Evolutionary conservation across 2,888 invertebrate species (phyloP).

Genomic region (Polia nebulosa): DNA sequence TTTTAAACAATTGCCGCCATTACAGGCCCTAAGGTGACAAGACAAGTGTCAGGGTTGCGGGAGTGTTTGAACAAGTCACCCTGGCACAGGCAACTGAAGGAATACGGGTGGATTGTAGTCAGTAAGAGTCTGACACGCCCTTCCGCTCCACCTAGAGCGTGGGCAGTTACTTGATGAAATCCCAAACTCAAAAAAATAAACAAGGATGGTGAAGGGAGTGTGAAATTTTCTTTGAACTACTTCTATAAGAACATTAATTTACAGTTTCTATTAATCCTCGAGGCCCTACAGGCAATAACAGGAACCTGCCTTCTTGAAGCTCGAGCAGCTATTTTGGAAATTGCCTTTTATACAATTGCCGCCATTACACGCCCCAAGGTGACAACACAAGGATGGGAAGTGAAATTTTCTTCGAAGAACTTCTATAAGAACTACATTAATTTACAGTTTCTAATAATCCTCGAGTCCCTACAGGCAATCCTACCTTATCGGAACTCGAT

Average conservation of each 20-base stretch:
- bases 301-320: slow-evolving; percentile 7
- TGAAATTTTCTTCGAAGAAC: slow-evolving; percentile 72
- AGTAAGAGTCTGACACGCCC: no score
- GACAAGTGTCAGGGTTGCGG: no score
- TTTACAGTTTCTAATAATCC: slow-evolving; percentile 7
- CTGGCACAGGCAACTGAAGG: no score
- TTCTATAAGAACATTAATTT: not conserved
- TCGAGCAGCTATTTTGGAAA: slow-evolving; percentile 31
- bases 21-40: slow-evolving; percentile 78
- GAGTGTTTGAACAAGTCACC: no score
- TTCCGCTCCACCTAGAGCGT: no score
- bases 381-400: slow-evolving; percentile 84
- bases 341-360: slow-evolving; percentile 35
- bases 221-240: not conserved
- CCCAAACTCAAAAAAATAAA: no score
- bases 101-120: no score
- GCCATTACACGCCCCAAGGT: slow-evolving; percentile 75
- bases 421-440: not conserved
- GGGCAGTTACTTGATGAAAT: no score
- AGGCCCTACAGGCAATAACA: not conserved
- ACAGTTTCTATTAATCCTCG: slow-evolving; percentile 2
- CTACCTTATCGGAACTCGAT: slow-evolving; percentile 10
- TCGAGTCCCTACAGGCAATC: not conserved
- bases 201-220: no score
- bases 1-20: slow-evolving; percentile 42